Conservation (phyloP, 2,113 vertebrate genomes). For the Podilymbus podiceps region DNA sequence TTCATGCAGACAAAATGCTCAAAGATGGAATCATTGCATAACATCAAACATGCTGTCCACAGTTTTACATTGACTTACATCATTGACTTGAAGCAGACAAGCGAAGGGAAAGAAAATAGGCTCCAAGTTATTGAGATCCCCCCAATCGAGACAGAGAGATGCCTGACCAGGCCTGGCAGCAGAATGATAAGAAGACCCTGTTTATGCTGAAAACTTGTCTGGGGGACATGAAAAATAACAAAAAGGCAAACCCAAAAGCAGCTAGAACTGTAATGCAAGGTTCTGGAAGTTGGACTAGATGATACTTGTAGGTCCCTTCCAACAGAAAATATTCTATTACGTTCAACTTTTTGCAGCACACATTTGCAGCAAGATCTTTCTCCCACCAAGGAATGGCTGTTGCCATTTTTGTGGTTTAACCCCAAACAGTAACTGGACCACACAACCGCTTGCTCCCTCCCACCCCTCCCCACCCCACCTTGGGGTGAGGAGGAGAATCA, state of each 20-base stretch:
- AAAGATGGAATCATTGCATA: background rate
- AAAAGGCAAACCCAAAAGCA: fast-evolving
- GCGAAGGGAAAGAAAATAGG: background rate
- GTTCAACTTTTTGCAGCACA: background rate
- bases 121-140: background rate
- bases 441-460: no score
- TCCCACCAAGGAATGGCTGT: background rate
- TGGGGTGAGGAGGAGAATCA: no score
- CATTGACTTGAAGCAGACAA: background rate
- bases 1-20: background rate
- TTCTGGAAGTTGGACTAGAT: background rate
- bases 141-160: background rate
- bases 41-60: background rate
- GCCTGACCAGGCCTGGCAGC: background rate
- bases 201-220: background rate
- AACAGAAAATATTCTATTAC: background rate
- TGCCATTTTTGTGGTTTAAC: background rate
- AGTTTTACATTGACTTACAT: background rate
- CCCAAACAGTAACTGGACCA: no score
- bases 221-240: background rate
- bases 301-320: background rate
- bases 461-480: no score
- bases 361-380: background rate
- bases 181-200: background rate
- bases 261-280: fast-evolving